Evolutionary conservation across 1,140 invertebrate species (phyloP), one percentile per base, ranked within the genome.

Genomic region (Achatina immaculata): DNA sequence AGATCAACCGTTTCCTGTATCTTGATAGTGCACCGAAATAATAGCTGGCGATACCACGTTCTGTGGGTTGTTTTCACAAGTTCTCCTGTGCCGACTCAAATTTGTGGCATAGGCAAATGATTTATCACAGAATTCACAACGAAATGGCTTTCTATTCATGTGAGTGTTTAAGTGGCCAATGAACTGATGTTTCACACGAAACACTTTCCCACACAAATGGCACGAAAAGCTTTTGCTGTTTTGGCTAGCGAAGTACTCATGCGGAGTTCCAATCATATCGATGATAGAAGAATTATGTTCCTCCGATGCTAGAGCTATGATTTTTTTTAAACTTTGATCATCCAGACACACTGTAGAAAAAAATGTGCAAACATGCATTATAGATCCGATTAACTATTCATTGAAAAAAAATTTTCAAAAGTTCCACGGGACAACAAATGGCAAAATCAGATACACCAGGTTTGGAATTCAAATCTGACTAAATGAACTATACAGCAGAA

Each of bases 101-200:
- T 83, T 83, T n/a, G 82, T 83, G 31, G 82, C 78, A 78, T 83
- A 83, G 21, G 82, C 82, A 81, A 83, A 83, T 11, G 78, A 78
- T 36, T 81, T 80, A 21, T 81, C 74, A 81, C 82, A 83, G 4
- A 72, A 78, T 74, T 83, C 79, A 81, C 82, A 83, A 11, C 36
- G 31, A 65, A 83, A 83, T 65, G 82, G 82, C 48, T 83, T 83
- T 42, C 58, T 45, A 42, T 68, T 76, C 68, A 83, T 72, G 38
- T 83, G 82, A 16, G 82, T 81, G 42, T 83, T 83, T 42, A 83
- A 55, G 55, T 83, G 82, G 16, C 82, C 82, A 48, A 80, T 74
- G 74, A 69, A 83, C 68, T 83, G 82, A 71, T 83, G 82, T 43
- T 83, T 83, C 11, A 78, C 78, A 66, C 36, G 43, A 62, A 83